phyloP scores from a whole-genome alignment of 2,888 invertebrate genomes.

The Brachylomia viminalis region DNA sequence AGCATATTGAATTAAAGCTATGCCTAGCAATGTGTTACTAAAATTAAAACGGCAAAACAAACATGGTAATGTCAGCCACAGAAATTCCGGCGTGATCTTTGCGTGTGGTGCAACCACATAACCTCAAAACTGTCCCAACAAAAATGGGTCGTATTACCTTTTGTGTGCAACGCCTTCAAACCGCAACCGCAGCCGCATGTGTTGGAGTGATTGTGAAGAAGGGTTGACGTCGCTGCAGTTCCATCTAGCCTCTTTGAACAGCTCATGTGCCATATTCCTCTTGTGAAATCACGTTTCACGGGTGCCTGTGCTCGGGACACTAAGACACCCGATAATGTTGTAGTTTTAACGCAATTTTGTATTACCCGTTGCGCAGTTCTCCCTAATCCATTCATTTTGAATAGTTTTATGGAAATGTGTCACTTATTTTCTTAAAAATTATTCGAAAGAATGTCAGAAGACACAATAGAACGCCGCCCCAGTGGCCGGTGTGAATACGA shows the following conservation, averaged over 20 bases:
- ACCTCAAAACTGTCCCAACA: constrained; percentile 76
- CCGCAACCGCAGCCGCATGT: constrained; percentile 93
- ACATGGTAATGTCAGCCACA: background rate
- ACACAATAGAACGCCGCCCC: constrained; percentile 64
- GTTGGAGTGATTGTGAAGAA: constrained; percentile 90
- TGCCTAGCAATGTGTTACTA: background rate
- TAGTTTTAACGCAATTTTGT: constrained; percentile 82
- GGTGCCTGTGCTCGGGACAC: constrained; percentile 83
- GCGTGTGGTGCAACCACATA: constrained; percentile 84
- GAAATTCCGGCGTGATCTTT: constrained; percentile 13
- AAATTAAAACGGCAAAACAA: background rate
- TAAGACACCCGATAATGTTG: constrained; percentile 80
- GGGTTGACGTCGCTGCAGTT: constrained; percentile 75
- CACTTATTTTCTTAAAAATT: constrained; percentile 57
- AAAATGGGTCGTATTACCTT: constrained; percentile 88
- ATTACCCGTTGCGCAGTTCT: constrained; percentile 91
- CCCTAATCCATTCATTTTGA: constrained; percentile 93
- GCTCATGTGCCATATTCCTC: constrained; percentile 94
- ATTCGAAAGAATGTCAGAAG: constrained; percentile 69
- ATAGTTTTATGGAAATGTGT: constrained; percentile 39
- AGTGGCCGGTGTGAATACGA: constrained; percentile 52
- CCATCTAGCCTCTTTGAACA: constrained; percentile 84
- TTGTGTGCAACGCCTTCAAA: constrained; percentile 92
- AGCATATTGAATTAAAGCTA: constrained; percentile 18
- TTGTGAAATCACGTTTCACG: constrained; percentile 92